Evolutionary conservation across 1,140 invertebrate species (phyloP).

Genomic region (Ectropis grisescens): DNA sequence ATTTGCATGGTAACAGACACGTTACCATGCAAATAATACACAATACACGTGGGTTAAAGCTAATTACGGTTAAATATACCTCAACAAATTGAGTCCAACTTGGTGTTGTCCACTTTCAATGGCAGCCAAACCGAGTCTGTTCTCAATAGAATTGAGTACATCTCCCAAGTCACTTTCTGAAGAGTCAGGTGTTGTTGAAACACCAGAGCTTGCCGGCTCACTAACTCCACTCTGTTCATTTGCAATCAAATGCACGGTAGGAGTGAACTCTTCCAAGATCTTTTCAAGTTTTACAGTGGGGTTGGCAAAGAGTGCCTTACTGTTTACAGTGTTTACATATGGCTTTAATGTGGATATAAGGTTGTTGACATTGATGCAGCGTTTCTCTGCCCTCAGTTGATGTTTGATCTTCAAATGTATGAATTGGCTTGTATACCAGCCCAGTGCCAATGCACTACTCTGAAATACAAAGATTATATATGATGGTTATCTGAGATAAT

Average conservation of each 20-base stretch:
- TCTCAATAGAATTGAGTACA: conserved; percentile 65
- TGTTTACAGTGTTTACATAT: conserved; percentile 21
- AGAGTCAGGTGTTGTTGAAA: conserved; percentile 15
- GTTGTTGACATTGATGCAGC: conserved; percentile 14
- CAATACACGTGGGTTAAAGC: too few relatives aligned
- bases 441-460: conserved; percentile 62
- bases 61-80: too few relatives aligned
- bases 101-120: conserved; percentile 60
- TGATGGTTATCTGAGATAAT: not conserved
- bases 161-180: conserved; percentile 43
- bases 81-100: conserved; percentile 60
- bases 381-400: conserved; percentile 15
- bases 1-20: too few relatives aligned
- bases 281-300: conserved; percentile 21
- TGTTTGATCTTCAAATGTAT: conserved; percentile 48
- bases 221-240: conserved; percentile 31
- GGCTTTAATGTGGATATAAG: conserved; percentile 22
- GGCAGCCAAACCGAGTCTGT: conserved; percentile 55
- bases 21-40: too few relatives aligned
- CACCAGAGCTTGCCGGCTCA: conserved; percentile 2
- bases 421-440: conserved; percentile 64
- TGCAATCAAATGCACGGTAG: conserved; percentile 40
- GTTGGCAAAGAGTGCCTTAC: conserved; percentile 16
- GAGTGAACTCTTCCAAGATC: conserved; percentile 18
- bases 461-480: conserved; percentile 31